These are phyloP conservation scores for Amphibalanus amphitrite DNA, from an alignment of 1,140 invertebrate genomes.

Conservation along the genomic window DNA sequence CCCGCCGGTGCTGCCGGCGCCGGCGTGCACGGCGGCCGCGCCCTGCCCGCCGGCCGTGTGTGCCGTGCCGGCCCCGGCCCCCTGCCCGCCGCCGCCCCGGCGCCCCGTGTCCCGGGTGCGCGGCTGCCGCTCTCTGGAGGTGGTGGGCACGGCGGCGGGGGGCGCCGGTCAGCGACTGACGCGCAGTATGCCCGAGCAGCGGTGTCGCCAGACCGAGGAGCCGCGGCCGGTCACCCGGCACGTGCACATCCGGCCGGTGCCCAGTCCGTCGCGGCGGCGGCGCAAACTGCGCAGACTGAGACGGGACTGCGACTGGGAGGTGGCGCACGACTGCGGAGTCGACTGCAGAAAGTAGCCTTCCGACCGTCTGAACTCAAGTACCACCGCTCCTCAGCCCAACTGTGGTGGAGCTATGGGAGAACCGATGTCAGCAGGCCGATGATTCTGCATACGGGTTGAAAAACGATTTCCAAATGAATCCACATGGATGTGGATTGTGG, in stretches of 20 bases:
- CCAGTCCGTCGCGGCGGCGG: background rate
- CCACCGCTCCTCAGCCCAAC: too few species aligned
- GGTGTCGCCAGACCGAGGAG: background rate
- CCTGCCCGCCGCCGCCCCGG: too few species aligned
- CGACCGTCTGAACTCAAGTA: too few species aligned
- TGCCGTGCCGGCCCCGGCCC: too few species aligned
- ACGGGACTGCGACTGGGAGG: background rate
- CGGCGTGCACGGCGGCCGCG: background rate
- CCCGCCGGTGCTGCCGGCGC: background rate
- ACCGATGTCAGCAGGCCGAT: too few species aligned
- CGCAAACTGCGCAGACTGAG: background rate
- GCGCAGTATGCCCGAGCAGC: background rate
- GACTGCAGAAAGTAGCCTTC: background rate
- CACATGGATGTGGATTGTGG: too few species aligned
- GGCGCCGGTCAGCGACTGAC: background rate
- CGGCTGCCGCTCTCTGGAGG: background rate
- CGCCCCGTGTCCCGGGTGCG: background rate
- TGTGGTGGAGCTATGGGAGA: too few species aligned
- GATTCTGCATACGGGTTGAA: too few species aligned
- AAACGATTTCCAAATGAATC: too few species aligned
- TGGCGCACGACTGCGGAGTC: background rate
- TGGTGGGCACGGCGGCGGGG: background rate
- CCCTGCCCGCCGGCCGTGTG: too few species aligned
- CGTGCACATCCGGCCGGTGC: background rate
- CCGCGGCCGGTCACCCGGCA: background rate